Evolutionary conservation across 2,888 invertebrate genomes (phyloP).

Genomic region (Morpho deidamia): DNA sequence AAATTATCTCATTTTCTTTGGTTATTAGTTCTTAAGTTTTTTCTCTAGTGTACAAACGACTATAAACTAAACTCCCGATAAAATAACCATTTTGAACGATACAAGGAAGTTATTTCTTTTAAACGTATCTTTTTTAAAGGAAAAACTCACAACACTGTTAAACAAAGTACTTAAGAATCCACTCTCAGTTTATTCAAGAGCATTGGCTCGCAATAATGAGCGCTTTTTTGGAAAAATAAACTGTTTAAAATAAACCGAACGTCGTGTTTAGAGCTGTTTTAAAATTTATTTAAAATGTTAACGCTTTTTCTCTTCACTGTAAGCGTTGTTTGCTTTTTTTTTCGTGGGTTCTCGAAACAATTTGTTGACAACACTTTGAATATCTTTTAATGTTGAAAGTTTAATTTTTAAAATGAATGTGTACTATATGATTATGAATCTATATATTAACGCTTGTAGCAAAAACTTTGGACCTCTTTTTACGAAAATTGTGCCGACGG

Average conservation of each 20-base stretch:
- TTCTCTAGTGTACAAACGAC: too few species aligned
- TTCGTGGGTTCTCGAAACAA: too few species aligned
- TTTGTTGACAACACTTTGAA: too few species aligned
- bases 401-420: too few species aligned
- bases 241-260: neutral
- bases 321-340: too few species aligned
- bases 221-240: neutral
- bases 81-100: neutral
- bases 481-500: too few species aligned
- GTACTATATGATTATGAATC: too few species aligned
- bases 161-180: slow-evolving; percentile 14
- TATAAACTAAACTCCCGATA: neutral
- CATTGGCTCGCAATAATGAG: slow-evolving; percentile 20
- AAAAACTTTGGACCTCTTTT: too few species aligned
- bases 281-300: neutral
- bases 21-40: too few species aligned
- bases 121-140: slow-evolving; percentile 8
- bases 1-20: too few species aligned
- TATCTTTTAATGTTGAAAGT: too few species aligned
- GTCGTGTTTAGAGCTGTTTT: neutral
- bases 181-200: slow-evolving; percentile 9
- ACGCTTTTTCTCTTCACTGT: neutral
- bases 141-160: neutral
- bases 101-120: slow-evolving; percentile 7
- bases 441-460: too few species aligned